Conservation (phyloP, 2,888 invertebrate species). For the Drosophila macrothrix region DNA sequence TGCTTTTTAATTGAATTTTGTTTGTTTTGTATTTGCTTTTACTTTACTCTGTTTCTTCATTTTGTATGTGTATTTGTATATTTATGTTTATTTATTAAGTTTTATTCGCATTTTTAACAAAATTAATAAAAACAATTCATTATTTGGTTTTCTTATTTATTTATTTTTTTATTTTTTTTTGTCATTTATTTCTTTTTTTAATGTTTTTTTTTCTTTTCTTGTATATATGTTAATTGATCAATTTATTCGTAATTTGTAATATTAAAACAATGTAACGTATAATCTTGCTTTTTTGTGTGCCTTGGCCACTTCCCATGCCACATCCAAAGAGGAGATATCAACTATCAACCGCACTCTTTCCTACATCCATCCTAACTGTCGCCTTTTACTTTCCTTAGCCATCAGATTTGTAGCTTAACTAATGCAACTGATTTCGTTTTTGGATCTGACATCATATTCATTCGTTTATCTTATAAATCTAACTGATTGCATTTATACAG, state of each 20-base stretch:
- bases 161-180: slow-evolving; percentile 34
- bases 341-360: slow-evolving; percentile 4
- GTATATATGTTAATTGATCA: slow-evolving; percentile 77
- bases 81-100: slow-evolving; percentile 58
- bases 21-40: slow-evolving; percentile 32
- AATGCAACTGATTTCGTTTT: slow-evolving; percentile 51
- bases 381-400: slow-evolving; percentile 12
- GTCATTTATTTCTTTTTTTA: slow-evolving; percentile 33
- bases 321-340: slow-evolving; percentile 23
- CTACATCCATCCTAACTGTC: neutral
- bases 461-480: slow-evolving; percentile 69
- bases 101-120: slow-evolving; percentile 72
- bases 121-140: slow-evolving; percentile 76
- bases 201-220: slow-evolving; percentile 34
- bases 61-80: slow-evolving; percentile 60
- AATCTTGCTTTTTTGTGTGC: slow-evolving; percentile 57
- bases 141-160: slow-evolving; percentile 51
- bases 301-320: slow-evolving; percentile 32
- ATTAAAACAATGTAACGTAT: slow-evolving; percentile 78
- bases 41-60: slow-evolving; percentile 59
- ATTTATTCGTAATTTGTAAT: slow-evolving; percentile 79
- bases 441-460: slow-evolving; percentile 30
- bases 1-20: slow-evolving; percentile 44
- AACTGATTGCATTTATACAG: slow-evolving; percentile 80
- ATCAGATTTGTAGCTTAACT: slow-evolving; percentile 53